These are phyloP conservation scores for Danionella dracula DNA, from an alignment of 2,797 vertebrate species.

Conservation along the genomic window DNA sequence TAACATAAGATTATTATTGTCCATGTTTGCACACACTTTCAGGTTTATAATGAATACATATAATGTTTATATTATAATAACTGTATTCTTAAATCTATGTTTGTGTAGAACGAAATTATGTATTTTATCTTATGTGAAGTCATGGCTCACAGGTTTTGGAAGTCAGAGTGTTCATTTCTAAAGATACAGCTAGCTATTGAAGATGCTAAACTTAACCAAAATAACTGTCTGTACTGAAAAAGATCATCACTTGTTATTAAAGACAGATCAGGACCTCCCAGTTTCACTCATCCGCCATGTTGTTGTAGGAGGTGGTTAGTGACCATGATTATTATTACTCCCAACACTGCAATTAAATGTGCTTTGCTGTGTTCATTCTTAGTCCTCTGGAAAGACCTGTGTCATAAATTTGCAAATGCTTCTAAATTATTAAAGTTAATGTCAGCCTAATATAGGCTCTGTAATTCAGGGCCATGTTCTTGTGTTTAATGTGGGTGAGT, in stretches of 20 bases:
- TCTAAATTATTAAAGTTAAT: slow-evolving; percentile 29
- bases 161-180: background rate
- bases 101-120: background rate
- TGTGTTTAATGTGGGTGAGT: slow-evolving; percentile 56
- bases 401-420: slow-evolving; percentile 13
- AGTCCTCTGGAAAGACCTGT: background rate
- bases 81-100: no score
- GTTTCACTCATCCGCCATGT: slow-evolving; percentile 11
- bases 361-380: background rate
- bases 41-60: no score
- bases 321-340: slow-evolving; percentile 6
- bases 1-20: no score
- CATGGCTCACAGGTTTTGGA: background rate
- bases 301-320: slow-evolving; percentile 7
- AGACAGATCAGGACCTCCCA: slow-evolving; percentile 2
- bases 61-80: no score
- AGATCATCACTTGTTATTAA: slow-evolving; percentile 6
- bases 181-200: background rate
- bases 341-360: slow-evolving; percentile 8
- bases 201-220: background rate
- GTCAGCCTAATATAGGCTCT: slow-evolving; percentile 21
- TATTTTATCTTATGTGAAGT: background rate
- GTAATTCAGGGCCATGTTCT: slow-evolving; percentile 27
- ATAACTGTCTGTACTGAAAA: background rate
- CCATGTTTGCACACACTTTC: no score